Conservation (phyloP, 2,888 invertebrate species). For the Ecliptopera silaceata region DNA sequence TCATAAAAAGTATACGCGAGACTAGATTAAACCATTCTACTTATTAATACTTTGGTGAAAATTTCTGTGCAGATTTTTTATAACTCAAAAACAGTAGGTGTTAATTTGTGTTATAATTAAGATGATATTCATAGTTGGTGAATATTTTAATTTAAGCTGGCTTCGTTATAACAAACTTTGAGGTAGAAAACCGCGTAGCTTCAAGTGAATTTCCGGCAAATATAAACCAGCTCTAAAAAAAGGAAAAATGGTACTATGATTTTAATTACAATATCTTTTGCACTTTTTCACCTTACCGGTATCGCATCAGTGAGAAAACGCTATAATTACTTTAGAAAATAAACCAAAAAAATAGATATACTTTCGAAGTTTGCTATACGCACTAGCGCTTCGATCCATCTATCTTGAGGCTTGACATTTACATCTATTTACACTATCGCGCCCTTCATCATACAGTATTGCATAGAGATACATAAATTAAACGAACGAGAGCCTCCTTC, state of each 20-base stretch:
- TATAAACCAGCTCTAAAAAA: background rate
- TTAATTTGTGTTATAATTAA: conserved; percentile 18
- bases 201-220: conserved; percentile 6
- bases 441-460: conserved; percentile 33
- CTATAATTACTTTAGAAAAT: too few species aligned
- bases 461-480: conserved; percentile 58
- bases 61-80: conserved; percentile 1
- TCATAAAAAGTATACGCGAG: conserved; percentile 22
- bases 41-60: conserved; percentile 4
- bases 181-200: conserved; percentile 14
- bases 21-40: conserved; percentile 22
- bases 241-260: background rate
- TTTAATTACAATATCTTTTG: too few species aligned
- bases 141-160: conserved; percentile 19
- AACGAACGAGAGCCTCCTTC: conserved; percentile 60
- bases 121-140: conserved; percentile 15
- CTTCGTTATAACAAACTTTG: conserved; percentile 18
- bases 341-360: too few species aligned
- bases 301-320: too few species aligned
- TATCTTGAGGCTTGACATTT: conserved; percentile 25
- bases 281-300: too few species aligned
- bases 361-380: too few species aligned
- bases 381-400: conserved; percentile 11
- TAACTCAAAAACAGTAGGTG: background rate
- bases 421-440: conserved; percentile 33